Conservation (phyloP, 2,888 invertebrate species). For the Heliconius sara region DNA sequence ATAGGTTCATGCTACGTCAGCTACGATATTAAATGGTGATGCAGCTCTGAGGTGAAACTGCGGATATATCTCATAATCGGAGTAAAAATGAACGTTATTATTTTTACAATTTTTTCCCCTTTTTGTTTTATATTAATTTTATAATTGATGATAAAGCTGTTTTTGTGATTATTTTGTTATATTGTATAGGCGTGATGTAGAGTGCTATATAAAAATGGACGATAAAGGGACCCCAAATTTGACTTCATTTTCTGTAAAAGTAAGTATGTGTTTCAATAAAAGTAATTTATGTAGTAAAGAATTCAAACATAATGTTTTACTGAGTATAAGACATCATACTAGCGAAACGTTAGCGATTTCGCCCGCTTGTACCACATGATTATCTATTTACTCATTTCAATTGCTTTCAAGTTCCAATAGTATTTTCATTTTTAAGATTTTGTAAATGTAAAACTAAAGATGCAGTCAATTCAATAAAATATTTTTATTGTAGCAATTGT, state of each 20-base stretch:
- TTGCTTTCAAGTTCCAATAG: too few species aligned
- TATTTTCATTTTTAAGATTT: too few species aligned
- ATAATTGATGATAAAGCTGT: background rate
- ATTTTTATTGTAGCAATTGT: too few species aligned
- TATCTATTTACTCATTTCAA: too few species aligned
- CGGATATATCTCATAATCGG: constrained; percentile 14
- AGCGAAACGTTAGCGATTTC: too few species aligned
- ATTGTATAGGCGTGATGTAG: background rate
- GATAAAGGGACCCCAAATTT: background rate
- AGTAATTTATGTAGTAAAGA: background rate
- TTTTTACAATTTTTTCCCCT: background rate
- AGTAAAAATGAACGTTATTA: constrained; percentile 11
- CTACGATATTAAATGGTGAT: constrained; percentile 32
- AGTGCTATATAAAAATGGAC: background rate
- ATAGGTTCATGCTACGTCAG: constrained; percentile 59
- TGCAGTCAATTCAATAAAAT: too few species aligned
- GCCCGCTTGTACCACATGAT: too few species aligned
- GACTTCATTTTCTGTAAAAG: too few species aligned
- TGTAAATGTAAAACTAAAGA: too few species aligned
- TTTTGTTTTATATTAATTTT: constrained; percentile 5
- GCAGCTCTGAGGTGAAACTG: constrained; percentile 28
- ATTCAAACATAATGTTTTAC: background rate
- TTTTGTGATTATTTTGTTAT: background rate
- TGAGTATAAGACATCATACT: background rate
- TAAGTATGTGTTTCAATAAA: too few species aligned